Base-by-base conservation (phyloP, 2,113 vertebrate species). In the Brevimyrus niger region DNA sequence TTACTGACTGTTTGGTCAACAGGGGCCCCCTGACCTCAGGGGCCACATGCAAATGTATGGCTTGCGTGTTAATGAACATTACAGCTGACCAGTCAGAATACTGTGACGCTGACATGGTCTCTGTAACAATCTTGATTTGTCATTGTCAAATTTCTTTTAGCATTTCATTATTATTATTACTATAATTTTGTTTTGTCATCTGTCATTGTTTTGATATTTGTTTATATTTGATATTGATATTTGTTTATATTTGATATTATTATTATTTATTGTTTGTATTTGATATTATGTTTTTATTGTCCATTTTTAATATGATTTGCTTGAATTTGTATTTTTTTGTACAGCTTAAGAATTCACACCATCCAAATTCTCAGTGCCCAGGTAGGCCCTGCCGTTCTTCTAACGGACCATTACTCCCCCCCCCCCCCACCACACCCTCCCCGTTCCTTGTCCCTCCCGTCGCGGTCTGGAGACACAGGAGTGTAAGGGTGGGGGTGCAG, bases 281-380 rank as follows among this genome's bases (percentile, higher is more conserved):
- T 51, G 50, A 51, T 51, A 17, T 17, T 92, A 90, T 92, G 88
- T 93, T 90, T 90, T 69, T 89, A 91, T 88, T 89, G 92, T 94
- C 95, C 93, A 94, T 94, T 96, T 95, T 93, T 92, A 92, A 93
- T 95, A 96, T 97, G 93, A 97, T 98, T 97, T 97, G 95, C 97
- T 97, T 98, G 95, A 94, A 94, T 97, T 96, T 96, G 94, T 93
- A 95, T 97, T 97, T 97, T 97, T 96, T 97, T 97, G 94, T 97
- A 96, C 98, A 99, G 98, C 98, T 98, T 98, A 98, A 99, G 98
- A 98, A 99, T 98, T 98, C 98, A 96, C 98, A 97, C 94, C 98
- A 98, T 96, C 97, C 97, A 97, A 97, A 97, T 95, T 97, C 97
- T 97, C 96, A 97, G 96, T 96, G 94, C 94, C 97, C 98, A 99